Percentiles rank a stretch among this genome's conserved stretches.
Conservation (phyloP, 2,113 vertebrate species). For the Paramormyrops kingsleyae region DNA sequence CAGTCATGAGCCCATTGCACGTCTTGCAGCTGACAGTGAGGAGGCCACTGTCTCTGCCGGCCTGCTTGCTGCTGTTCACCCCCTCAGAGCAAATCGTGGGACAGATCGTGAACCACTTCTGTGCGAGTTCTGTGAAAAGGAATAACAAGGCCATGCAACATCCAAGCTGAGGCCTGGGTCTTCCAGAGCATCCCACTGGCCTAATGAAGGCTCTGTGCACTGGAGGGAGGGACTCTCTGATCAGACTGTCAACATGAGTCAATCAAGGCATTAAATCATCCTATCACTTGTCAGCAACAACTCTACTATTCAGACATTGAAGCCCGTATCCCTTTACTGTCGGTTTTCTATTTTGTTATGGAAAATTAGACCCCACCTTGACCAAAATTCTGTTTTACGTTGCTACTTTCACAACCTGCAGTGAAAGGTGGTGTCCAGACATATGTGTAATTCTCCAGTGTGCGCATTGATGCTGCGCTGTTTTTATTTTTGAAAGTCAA, state of each 20-base stretch:
- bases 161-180: background rate
- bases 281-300: background rate
- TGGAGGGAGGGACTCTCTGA: background rate
- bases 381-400: background rate
- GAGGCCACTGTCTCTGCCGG: background rate
- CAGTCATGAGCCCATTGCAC: background rate
- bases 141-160: background rate
- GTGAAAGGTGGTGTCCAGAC: background rate
- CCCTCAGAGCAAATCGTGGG: background rate
- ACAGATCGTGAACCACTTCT: background rate
- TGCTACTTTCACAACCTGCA: background rate
- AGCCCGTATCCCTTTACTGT: background rate
- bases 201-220: background rate
- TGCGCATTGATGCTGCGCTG: background rate
- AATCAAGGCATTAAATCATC: background rate
- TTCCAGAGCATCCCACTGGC: background rate
- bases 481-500: background rate
- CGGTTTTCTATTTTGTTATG: background rate
- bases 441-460: background rate
- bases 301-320: background rate
- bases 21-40: background rate
- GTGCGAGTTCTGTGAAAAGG: background rate
- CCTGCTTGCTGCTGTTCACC: background rate
- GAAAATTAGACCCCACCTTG: background rate
- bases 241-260: background rate